Percentiles rank a stretch among this genome's conserved stretches.
These are phyloP conservation scores for Mormoops blainvillei DNA, from an alignment of 2,113 vertebrate species.

Conservation along the genomic window DNA sequence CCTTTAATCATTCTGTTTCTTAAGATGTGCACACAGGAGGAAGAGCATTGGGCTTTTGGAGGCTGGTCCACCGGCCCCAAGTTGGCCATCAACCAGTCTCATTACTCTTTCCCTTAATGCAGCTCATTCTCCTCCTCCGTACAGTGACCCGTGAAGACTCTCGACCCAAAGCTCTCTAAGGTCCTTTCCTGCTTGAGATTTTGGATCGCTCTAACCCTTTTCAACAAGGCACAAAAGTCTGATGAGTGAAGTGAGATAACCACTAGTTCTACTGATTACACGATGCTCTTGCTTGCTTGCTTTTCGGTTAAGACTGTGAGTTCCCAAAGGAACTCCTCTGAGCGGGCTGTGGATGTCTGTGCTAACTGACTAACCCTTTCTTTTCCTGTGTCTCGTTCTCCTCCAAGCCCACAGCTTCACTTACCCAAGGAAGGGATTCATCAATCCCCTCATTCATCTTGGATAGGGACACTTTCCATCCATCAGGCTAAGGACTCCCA, in stretches of 20 bases:
- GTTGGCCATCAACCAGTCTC: not conserved
- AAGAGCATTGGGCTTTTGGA: not conserved
- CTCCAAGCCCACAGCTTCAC: not conserved
- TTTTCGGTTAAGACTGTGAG: not conserved
- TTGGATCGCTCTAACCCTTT: not conserved
- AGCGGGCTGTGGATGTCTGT: not conserved
- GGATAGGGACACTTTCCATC: not conserved
- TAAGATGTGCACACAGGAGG: not conserved
- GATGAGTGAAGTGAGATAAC: not conserved
- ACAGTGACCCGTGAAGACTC: not conserved
- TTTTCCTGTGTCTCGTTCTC: not conserved
- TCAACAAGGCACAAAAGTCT: not conserved
- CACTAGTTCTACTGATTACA: not conserved
- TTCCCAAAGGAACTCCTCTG: not conserved
- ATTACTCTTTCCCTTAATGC: not conserved
- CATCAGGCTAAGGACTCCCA: not conserved
- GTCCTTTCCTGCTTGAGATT: not conserved
- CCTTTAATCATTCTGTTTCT: not conserved
- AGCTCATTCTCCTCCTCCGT: not conserved
- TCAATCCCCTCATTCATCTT: not conserved
- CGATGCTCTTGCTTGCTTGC: not conserved
- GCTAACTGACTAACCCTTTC: not conserved
- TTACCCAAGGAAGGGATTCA: not conserved
- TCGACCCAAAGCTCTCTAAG: not conserved
- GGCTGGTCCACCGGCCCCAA: not conserved